phyloP scores from a whole-genome alignment of 1,140 invertebrate species.

The Apis florea region DNA sequence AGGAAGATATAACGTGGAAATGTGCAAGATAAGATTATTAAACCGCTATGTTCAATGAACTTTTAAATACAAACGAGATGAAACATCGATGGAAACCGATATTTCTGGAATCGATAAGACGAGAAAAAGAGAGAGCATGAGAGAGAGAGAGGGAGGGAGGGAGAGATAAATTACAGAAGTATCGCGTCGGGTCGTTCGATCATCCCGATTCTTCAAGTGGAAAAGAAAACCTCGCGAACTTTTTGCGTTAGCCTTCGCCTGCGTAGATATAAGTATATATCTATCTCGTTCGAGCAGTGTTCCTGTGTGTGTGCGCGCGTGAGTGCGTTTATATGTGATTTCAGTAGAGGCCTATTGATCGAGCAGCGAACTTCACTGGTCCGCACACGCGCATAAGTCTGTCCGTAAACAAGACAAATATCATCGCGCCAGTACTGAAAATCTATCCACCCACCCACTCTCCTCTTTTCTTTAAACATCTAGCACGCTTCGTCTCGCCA shows the following conservation, averaged over 20 bases:
- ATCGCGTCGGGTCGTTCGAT: slow-evolving; percentile 35
- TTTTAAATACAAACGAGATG: background rate
- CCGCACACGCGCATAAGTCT: slow-evolving; percentile 80
- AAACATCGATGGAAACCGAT: slow-evolving; percentile 9
- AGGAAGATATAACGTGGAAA: background rate
- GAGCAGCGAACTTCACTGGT: slow-evolving; percentile 74
- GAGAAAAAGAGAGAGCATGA: background rate
- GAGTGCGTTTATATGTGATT: slow-evolving; percentile 73
- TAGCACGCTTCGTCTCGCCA: slow-evolving; percentile 38
- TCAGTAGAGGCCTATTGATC: slow-evolving; percentile 80
- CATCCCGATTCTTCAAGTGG: slow-evolving; percentile 38
- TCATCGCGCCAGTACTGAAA: slow-evolving; percentile 77
- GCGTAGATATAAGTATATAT: background rate
- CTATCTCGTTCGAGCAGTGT: slow-evolving; percentile 12
- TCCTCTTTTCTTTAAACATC: slow-evolving; percentile 46
- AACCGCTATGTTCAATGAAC: background rate
- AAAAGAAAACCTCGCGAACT: slow-evolving; percentile 59
- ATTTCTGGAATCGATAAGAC: slow-evolving; percentile 52
- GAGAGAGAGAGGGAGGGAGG: background rate
- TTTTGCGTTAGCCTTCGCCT: slow-evolving; percentile 45
- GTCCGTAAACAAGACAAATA: slow-evolving; percentile 80
- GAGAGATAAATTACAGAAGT: slow-evolving; percentile 54
- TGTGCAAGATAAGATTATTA: background rate
- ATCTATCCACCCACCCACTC: slow-evolving; percentile 68
- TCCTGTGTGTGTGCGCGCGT: slow-evolving; percentile 31